phyloP scores from a whole-genome alignment of 2,888 invertebrate genomes.

The Apantesis nais region DNA sequence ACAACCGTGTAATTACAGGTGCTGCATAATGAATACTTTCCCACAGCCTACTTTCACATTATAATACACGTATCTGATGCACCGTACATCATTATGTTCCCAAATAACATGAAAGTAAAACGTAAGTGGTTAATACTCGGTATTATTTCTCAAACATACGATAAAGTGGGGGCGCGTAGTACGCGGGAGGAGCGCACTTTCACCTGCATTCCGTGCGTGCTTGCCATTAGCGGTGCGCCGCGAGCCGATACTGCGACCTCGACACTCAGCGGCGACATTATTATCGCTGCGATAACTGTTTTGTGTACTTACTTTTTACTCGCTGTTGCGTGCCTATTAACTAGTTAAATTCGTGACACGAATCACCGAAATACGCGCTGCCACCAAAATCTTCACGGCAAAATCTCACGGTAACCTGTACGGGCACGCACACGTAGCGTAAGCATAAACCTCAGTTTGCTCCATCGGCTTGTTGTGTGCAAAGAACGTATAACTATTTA shows the following conservation, averaged over 20 bases:
- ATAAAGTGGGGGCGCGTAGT: neutral
- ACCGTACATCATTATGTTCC: constrained; percentile 19
- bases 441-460: constrained; percentile 20
- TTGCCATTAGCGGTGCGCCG: constrained; percentile 14
- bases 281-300: constrained; percentile 13
- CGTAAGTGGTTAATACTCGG: constrained; percentile 3
- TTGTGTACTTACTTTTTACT: constrained; percentile 28
- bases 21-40: constrained; percentile 23
- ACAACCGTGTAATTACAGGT: constrained; percentile 27
- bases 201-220: constrained; percentile 39
- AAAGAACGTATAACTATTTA: constrained; percentile 8
- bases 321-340: constrained; percentile 17
- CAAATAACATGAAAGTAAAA: constrained; percentile 25
- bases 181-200: constrained; percentile 34
- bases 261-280: constrained; percentile 18
- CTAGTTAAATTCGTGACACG: constrained; percentile 14
- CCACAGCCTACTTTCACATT: constrained; percentile 35
- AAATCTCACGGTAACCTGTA: neutral
- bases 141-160: neutral
- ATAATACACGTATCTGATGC: constrained; percentile 18
- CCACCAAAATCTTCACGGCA: constrained; percentile 5
- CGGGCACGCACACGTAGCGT: constrained; percentile 17
- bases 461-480: constrained; percentile 14
- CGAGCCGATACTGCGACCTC: constrained; percentile 8
- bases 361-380: constrained; percentile 20